These are phyloP conservation scores for Haliclystus octoradiatus DNA, from an alignment of 30 jellyfish, hydroid and myxozoan species.

Conservation along the genomic window DNA sequence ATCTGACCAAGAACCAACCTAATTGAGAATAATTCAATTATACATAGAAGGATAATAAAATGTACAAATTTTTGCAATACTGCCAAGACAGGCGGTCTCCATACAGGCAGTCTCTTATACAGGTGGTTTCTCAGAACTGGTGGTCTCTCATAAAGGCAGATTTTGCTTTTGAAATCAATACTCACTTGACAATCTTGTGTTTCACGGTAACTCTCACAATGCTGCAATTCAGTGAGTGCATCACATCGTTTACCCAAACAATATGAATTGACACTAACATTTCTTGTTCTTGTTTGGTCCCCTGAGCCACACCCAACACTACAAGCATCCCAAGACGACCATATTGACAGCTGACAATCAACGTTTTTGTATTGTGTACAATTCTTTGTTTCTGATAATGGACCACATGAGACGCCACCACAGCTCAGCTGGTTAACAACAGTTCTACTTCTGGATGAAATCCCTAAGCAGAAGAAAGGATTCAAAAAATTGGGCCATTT, in stretches of 20 bases:
- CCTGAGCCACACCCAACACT: slow-evolving; percentile 76
- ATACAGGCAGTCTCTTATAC: too few species aligned
- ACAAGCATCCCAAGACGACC: slow-evolving; percentile 83
- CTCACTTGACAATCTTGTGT: slow-evolving; percentile 67
- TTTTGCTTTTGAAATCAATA: too few species aligned
- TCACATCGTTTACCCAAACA: slow-evolving; percentile 63
- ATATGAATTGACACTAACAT: slow-evolving; percentile 34
- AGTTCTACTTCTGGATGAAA: slow-evolving; percentile 45
- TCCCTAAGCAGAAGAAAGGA: slow-evolving; percentile 16
- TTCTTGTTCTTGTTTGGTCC: slow-evolving; percentile 42
- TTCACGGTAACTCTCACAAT: slow-evolving; percentile 65
- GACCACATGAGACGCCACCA: slow-evolving; percentile 55
- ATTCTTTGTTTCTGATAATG: slow-evolving; percentile 21
- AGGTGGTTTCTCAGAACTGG: too few species aligned
- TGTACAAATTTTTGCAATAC: too few species aligned
- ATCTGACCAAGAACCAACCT: slow-evolving; percentile 68
- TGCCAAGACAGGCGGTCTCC: too few species aligned
- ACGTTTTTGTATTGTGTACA: slow-evolving; percentile 50
- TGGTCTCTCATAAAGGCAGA: too few species aligned
- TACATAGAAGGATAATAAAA: too few species aligned
- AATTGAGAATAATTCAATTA: background rate
- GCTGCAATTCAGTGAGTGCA: slow-evolving; percentile 13
- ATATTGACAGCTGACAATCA: slow-evolving; percentile 54
- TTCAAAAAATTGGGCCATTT: background rate
- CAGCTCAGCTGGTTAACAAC: slow-evolving; percentile 44